A percentile compares a stretch with the other conserved stretches of the same genome.
Conservation (phyloP, 30 jellyfish, hydroid and myxozoan species). For the Aurelia sp. region DNA sequence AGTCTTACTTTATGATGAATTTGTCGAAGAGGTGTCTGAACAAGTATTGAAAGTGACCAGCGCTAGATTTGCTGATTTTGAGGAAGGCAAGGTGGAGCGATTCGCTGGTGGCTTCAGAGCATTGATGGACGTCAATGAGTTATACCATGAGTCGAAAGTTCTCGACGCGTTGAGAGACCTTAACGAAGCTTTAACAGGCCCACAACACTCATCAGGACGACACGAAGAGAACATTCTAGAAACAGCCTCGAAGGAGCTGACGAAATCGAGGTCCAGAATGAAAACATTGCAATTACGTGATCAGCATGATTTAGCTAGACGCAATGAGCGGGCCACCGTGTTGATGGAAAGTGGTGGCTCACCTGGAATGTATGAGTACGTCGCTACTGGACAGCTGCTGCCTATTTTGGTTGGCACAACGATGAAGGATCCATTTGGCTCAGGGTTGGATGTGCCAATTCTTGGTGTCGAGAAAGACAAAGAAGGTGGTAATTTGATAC, state of each 20-base stretch:
- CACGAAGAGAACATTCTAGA: slow-evolving; percentile 94
- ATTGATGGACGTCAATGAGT: slow-evolving; percentile 89
- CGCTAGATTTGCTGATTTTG: slow-evolving; percentile 70
- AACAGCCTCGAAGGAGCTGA: slow-evolving; percentile 69
- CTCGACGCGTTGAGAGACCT: slow-evolving; percentile 83
- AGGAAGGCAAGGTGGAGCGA: slow-evolving; percentile 65
- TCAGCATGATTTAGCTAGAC: slow-evolving; percentile 66
- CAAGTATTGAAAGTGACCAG: slow-evolving; percentile 87
- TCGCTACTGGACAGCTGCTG: slow-evolving; percentile 88
- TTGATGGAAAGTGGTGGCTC: slow-evolving; percentile 91
- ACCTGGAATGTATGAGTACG: slow-evolving; percentile 96
- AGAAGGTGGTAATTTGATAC: slow-evolving; percentile 79
- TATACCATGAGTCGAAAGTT: slow-evolving; percentile 81
- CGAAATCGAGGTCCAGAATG: slow-evolving; percentile 76
- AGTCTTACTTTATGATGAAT: slow-evolving; percentile 77
- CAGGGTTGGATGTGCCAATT: slow-evolving; percentile 95
- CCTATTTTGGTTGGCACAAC: slow-evolving; percentile 92
- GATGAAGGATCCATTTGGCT: slow-evolving; percentile 96
- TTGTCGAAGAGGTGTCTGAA: slow-evolving; percentile 72
- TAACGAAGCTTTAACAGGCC: slow-evolving; percentile 86
- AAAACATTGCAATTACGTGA: slow-evolving; percentile 77
- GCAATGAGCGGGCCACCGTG: slow-evolving; percentile 68
- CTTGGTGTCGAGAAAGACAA: slow-evolving; percentile 89
- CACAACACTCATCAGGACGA: slow-evolving; percentile 80
- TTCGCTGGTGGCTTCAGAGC: slow-evolving; percentile 93